Evolutionary conservation across 2,888 invertebrate species (phyloP), one percentile per base, ranked within the genome.

Genomic region (Epistrophe eligans): DNA sequence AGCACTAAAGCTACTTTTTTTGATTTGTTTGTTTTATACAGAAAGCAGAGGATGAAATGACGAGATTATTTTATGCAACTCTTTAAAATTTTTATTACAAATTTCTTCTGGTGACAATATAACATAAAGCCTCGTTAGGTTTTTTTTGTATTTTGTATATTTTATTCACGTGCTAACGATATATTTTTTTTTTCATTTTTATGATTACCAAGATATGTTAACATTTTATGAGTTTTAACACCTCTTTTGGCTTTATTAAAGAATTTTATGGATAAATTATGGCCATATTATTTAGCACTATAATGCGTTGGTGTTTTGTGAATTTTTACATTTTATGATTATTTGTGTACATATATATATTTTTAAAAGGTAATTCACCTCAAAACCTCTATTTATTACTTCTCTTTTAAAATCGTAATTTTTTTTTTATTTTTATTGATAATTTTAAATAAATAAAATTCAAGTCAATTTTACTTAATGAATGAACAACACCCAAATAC

Each of bases 331-430:
- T 60, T 60, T 60, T 60, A 60, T 60, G 7, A 13, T 60, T 60
- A 17, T 60, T n/a, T n/a, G n/a, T 38, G 19, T 3, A 35, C 17
- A 35, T 9, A 17, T 38, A 35, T 11, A 35, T 35, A 35, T n/a
- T 58, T 17, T 58, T 11, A 38, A 38, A 60, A 50, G 60, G 60
- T 60, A 11, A 60, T 35, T 38, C 35, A 38, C 38, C 60, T 35
- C 60, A 50, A 50, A 50, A 8, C 9, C 2, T 48, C 8, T 45
- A 7, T 45, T 45, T 17, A 3, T 45, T 45, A 45, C 7, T 45
- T 45, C 2, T 4, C 45, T n/a, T n/a, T 45, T 45, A n/a, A 45
- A 45, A 6, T 45, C 43, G 13, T 13, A 43, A 0, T 6, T 43
- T 5, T 15, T 43, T 43, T 43, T 43, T 15, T 15, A 15, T 43